Percentiles rank a stretch among this genome's conserved stretches.
Evolutionary conservation across 2,888 invertebrate genomes (phyloP).

Genomic region (Atherix ibis): DNA sequence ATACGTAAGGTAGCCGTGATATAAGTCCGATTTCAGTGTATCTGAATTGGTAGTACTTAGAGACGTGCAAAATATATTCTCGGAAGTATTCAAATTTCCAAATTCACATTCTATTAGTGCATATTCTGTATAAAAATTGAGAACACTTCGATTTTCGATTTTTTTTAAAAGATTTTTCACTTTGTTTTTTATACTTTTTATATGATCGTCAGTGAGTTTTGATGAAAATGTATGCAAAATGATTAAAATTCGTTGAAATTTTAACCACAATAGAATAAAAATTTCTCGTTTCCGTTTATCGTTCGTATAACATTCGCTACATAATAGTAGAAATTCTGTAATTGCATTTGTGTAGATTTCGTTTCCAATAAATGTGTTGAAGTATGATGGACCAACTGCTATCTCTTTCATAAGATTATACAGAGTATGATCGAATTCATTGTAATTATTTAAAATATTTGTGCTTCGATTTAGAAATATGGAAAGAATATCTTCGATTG

Average conservation of each 20-base stretch:
- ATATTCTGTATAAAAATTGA: constrained; percentile 45
- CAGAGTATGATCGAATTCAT: constrained; percentile 16
- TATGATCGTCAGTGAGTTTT: constrained; percentile 26
- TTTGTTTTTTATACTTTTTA: constrained; percentile 26
- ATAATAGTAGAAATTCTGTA: constrained; percentile 35
- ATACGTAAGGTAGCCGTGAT: constrained; percentile 19
- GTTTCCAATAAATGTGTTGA: constrained; percentile 42
- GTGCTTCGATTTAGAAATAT: constrained; percentile 19
- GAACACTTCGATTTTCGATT: constrained; percentile 37
- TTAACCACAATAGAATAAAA: constrained; percentile 45
- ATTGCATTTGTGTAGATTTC: constrained; percentile 42
- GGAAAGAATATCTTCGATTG: constrained; percentile 36
- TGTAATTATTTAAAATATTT: constrained; percentile 5
- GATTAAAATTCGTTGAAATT: constrained; percentile 41
- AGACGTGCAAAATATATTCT: constrained; percentile 38
- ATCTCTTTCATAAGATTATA: constrained; percentile 33
- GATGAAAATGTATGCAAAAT: constrained; percentile 33
- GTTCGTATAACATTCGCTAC: constrained; percentile 34
- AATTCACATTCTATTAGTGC: constrained; percentile 43
- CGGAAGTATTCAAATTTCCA: constrained; percentile 32
- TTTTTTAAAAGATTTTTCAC: constrained; percentile 41
- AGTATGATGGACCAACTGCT: constrained; percentile 41
- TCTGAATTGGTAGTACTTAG: constrained; percentile 17
- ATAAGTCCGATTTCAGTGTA: constrained; percentile 16
- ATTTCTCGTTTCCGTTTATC: constrained; percentile 35